Evolutionary conservation across 2,113 vertebrate species (phyloP).

Genomic region (Meriones unguiculatus): DNA sequence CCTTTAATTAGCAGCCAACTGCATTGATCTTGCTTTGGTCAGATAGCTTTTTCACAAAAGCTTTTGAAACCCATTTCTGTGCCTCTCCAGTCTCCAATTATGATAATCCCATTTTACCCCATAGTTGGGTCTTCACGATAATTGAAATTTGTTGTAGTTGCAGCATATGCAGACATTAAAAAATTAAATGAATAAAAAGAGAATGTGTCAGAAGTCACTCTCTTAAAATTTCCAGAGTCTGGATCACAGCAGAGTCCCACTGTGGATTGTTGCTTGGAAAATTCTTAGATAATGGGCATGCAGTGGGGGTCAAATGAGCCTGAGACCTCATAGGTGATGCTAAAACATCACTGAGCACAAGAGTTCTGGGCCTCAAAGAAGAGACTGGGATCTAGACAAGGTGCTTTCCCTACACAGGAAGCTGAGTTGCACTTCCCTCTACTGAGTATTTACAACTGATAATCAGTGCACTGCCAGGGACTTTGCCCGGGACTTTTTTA

Average conservation of each 20-base stretch:
- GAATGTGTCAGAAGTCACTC: conserved; percentile 64
- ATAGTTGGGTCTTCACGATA: conserved; percentile 78
- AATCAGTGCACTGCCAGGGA: neutral
- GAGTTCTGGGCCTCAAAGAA: neutral
- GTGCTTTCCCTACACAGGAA: accelerated
- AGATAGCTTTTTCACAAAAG: conserved; percentile 82
- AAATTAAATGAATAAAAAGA: conserved; percentile 82
- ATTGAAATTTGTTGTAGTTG: conserved; percentile 81
- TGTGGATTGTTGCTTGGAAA: neutral
- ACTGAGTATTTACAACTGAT: neutral
- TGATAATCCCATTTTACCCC: conserved; percentile 83
- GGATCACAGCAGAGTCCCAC: conserved; percentile 5
- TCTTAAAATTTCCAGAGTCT: conserved; percentile 42
- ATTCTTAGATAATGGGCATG: neutral
- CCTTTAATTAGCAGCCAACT: conserved; percentile 85
- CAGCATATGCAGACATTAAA: conserved; percentile 79
- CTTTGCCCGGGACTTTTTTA: neutral
- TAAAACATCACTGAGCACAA: neutral
- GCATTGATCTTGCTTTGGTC: conserved; percentile 82
- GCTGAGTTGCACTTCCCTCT: neutral
- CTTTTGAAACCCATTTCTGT: conserved; percentile 83
- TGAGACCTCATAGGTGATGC: no score
- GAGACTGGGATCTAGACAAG: neutral
- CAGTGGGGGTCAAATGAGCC: neutral
- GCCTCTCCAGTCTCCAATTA: conserved; percentile 80